A percentile compares a stretch with the other conserved stretches of the same genome.
Conservation (phyloP, 2,888 invertebrate species). For the Cephus rjabovi region DNA sequence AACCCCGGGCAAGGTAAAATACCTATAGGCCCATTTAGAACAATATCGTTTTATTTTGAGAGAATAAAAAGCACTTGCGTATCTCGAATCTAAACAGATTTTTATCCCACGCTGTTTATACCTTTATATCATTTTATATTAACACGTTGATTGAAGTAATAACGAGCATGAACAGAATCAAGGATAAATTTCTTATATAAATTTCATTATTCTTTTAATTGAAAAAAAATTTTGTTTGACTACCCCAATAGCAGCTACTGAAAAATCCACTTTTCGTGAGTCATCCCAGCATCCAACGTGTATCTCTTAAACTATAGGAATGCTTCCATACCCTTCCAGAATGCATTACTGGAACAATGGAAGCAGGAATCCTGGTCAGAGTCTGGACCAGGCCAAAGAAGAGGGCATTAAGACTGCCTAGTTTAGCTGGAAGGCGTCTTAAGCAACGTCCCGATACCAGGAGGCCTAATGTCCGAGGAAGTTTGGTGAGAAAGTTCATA, state of each 20-base stretch:
- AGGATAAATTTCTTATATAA: not conserved
- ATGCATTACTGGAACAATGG: not conserved
- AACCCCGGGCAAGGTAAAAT: not conserved
- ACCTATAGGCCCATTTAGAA: not conserved
- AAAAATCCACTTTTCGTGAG: not conserved
- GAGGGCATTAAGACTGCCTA: conserved; percentile 24
- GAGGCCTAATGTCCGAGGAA: conserved; percentile 14
- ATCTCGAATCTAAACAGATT: not conserved
- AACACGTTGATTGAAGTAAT: not conserved
- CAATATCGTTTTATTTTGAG: not conserved
- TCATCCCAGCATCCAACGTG: not conserved
- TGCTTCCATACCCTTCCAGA: not conserved
- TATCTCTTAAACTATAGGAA: not conserved
- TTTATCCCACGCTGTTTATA: not conserved
- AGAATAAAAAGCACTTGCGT: not conserved
- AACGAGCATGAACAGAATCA: not conserved
- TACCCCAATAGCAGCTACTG: not conserved
- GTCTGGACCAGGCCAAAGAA: not conserved
- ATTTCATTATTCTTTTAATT: not conserved
- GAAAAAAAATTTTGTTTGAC: not conserved
- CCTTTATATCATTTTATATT: not conserved
- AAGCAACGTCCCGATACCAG: conserved; percentile 28
- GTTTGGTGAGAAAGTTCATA: conserved; percentile 35
- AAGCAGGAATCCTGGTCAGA: not conserved
- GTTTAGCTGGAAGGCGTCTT: conserved; percentile 32